These are phyloP conservation scores for Disparrhopalites patrizii DNA, from an alignment of 2,888 invertebrate species.

Conservation along the genomic window DNA sequence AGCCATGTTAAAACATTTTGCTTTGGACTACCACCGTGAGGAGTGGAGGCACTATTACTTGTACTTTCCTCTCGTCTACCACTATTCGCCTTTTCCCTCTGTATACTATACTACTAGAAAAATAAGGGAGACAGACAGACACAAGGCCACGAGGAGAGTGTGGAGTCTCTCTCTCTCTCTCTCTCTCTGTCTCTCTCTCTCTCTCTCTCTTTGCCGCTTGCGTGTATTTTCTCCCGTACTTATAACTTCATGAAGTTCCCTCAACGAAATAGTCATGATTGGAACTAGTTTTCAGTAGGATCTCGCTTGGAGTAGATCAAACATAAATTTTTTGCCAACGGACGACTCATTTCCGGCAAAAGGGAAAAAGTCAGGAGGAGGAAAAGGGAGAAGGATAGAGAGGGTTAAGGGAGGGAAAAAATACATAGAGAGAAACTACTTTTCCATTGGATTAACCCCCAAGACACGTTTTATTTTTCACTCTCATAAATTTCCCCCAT, in stretches of 20 bases:
- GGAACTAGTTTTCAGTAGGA: constrained; percentile 17
- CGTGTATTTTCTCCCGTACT: constrained; percentile 11
- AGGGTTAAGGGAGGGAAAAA: no score
- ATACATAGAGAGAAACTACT: no score
- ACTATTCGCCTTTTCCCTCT: neutral
- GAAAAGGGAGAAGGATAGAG: neutral
- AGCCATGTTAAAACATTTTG: no score
- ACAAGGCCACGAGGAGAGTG: neutral
- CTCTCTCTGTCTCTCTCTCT: no score
- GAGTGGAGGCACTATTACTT: no score
- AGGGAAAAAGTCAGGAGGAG: neutral
- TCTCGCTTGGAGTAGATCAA: constrained; percentile 10
- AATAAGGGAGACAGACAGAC: neutral
- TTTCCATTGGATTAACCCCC: no score
- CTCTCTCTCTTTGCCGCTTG: constrained; percentile 1
- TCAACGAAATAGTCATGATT: constrained; percentile 9
- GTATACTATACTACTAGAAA: neutral
- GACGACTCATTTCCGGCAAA: constrained; percentile 17
- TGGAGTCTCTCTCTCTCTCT: neutral
- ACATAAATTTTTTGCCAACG: constrained; percentile 2
- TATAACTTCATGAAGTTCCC: constrained; percentile 19
- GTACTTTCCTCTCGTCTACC: no score
- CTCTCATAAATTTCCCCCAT: no score
- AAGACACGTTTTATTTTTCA: no score
- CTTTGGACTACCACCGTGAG: no score